Evolutionary conservation across 2,113 vertebrate species (phyloP), one percentile per base, ranked within the genome.

Genomic region (Ammodytes dubius): DNA sequence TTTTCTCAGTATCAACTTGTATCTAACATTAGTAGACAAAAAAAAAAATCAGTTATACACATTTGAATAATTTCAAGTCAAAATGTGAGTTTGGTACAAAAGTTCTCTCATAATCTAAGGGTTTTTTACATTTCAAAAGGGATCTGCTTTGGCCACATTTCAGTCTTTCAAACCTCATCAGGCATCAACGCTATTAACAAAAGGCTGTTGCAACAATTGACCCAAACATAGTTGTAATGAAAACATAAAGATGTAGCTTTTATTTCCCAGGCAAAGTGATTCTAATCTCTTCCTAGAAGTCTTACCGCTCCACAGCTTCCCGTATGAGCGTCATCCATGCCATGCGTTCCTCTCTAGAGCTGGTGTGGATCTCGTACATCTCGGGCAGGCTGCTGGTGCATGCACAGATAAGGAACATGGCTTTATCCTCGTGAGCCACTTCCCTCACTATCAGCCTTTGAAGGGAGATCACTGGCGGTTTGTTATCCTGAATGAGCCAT

Each of bases 291-390:
- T 50, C 3, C 10, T 10, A 19, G 19, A 37, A 15, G 19, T 60
- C 27, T 88, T 86, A 98, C 98, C 93, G 91, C 67, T 97, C 96
- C 4, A 97, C 96, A 0, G 97, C 97, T 27, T 96, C 89, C 7
- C 97, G 95, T 84, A 99, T 97, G 54, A 95, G 86, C 1, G 80
- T 74, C 91, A 94, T 97, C 98, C 97, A 99, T 11, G 77, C 67
- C 37, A 95, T 90, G 46, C 97, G 91, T 27, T 98, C 98, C 46
- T 97, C 96, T 54, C 92, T 96, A 3, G 97, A 97, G 83, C 90
- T 68, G 0, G 96, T 95, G 86, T 97, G 94, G 65, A 99, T 95
- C 92, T 99, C 97, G 2, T 99, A 99, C 97, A 99, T 97, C 90
- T 97, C 97, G 0, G 97, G 96, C 53, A 95, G 92, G 49, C 92